These are phyloP conservation scores for Sarcoramphus papa DNA, from an alignment of 2,797 vertebrate species.

Conservation along the genomic window DNA sequence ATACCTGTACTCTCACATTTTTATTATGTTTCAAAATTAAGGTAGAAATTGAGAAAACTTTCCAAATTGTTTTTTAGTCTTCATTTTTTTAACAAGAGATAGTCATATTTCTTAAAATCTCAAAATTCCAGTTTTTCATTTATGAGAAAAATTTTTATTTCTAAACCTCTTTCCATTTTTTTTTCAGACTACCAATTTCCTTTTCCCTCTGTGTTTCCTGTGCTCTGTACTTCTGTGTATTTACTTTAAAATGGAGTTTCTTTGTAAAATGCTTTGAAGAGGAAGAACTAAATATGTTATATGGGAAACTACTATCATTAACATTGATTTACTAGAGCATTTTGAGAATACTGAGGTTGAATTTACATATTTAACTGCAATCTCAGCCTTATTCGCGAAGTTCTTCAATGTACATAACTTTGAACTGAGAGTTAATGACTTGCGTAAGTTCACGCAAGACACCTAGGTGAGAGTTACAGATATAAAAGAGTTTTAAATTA, in stretches of 20 bases:
- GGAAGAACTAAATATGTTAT: constrained; percentile 16
- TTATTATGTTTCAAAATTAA: background rate
- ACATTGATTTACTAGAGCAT: constrained; percentile 33
- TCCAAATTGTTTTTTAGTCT: background rate
- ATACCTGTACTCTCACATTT: background rate
- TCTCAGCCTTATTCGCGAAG: constrained; percentile 49
- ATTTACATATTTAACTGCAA: constrained; percentile 55
- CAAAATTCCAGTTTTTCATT: background rate
- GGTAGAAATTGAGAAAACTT: background rate
- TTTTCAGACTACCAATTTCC: background rate
- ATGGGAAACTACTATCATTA: constrained; percentile 28
- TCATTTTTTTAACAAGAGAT: background rate
- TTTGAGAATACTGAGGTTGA: constrained; percentile 33
- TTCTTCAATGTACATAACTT: constrained; percentile 33
- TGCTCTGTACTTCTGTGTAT: background rate
- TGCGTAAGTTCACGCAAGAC: background rate
- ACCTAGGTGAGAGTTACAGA: background rate
- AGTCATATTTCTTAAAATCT: background rate
- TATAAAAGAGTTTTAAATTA: constrained; percentile 28
- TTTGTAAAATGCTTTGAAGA: constrained; percentile 45
- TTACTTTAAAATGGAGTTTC: constrained; percentile 23
- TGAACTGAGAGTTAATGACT: constrained; percentile 39
- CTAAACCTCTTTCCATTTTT: background rate
- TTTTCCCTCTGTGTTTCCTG: background rate
- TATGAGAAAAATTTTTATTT: background rate